phyloP scores from a whole-genome alignment of 1,140 invertebrate species.

The Aradophagus sp. region DNA sequence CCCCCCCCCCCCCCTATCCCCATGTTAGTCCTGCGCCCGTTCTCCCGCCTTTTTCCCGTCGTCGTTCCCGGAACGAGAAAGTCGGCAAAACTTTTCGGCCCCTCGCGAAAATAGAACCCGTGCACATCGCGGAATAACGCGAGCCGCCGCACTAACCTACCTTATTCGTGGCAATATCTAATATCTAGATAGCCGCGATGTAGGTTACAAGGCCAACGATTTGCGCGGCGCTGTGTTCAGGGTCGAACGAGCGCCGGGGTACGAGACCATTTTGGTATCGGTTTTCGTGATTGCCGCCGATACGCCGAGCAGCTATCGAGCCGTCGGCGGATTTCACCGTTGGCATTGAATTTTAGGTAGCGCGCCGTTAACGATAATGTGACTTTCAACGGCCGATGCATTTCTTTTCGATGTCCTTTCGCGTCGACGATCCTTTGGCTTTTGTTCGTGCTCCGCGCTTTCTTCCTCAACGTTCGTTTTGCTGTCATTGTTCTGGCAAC shows the following conservation, averaged over 20 bases:
- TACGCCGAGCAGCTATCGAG: constrained; percentile 15
- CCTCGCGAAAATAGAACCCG: constrained; percentile 27
- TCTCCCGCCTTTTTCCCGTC: no score
- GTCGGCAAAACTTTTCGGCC: constrained; percentile 19
- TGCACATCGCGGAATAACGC: constrained; percentile 11
- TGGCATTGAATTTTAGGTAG: constrained; percentile 18
- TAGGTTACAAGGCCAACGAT: constrained; percentile 60
- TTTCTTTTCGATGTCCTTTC: neutral
- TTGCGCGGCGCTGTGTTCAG: constrained; percentile 47
- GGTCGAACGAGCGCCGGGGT: constrained; percentile 49
- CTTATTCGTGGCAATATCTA: constrained; percentile 42
- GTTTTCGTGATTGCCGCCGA: constrained; percentile 10
- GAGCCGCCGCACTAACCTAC: constrained; percentile 40
- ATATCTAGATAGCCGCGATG: constrained; percentile 51
- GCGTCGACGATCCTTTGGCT: no score
- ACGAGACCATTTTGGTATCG: constrained; percentile 28
- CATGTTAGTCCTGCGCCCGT: constrained; percentile 1
- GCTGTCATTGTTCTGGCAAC: no score
- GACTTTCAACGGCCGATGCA: neutral
- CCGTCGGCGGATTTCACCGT: neutral
- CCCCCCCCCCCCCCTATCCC: neutral
- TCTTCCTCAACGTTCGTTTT: no score
- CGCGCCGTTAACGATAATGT: no score
- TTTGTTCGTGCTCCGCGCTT: no score
- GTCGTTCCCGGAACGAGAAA: constrained; percentile 5